phyloP scores from a whole-genome alignment of 2,797 vertebrate species.

The Eptatretus atami region DNA sequence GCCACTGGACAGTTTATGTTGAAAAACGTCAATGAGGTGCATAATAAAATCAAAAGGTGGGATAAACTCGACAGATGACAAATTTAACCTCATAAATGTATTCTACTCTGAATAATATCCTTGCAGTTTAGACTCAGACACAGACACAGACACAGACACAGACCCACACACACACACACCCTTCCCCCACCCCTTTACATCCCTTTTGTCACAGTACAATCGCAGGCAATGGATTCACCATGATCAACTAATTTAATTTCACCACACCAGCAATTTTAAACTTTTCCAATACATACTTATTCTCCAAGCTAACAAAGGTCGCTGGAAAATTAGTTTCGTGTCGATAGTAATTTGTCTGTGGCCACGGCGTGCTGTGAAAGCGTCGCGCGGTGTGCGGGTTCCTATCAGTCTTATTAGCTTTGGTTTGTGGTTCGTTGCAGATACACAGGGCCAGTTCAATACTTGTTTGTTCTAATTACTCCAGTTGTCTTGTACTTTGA shows the following conservation, averaged over 20 bases:
- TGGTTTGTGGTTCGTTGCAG: neutral
- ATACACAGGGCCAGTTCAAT: neutral
- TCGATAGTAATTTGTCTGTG: conserved; percentile 1
- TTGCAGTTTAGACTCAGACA: no score
- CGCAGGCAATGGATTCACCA: neutral
- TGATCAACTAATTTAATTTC: conserved; percentile 3
- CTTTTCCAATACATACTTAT: neutral
- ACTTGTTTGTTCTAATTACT: conserved; percentile 4
- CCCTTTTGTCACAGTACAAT: neutral
- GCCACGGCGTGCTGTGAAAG: no score
- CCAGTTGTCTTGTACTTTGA: neutral
- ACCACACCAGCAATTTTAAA: conserved; percentile 1
- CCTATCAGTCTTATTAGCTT: conserved; percentile 3
- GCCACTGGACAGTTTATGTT: no score
- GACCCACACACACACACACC: no score
- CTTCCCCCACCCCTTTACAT: neutral
- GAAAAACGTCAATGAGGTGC: no score
- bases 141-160: no score
- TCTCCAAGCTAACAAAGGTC: neutral
- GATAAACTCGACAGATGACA: no score
- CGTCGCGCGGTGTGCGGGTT: neutral
- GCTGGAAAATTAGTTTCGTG: conserved; percentile 1
- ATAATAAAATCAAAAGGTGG: no score
- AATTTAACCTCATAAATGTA: no score
- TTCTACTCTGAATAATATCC: no score